phyloP scores from a whole-genome alignment of 2,113 vertebrate genomes.

The Telmatochromis bifrenatus region DNA sequence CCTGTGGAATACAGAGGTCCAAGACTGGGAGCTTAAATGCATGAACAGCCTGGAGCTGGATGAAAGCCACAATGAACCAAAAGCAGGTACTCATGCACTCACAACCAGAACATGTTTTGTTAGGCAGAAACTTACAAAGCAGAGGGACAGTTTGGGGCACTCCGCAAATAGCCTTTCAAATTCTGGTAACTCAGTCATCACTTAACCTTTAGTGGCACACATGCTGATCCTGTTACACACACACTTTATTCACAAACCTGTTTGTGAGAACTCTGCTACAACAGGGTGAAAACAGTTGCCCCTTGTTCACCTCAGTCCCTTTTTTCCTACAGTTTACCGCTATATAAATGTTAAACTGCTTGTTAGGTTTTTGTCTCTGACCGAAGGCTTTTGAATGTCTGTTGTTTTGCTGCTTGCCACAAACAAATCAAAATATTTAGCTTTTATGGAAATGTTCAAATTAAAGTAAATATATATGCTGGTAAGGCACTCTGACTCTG shows the following conservation, averaged over 20 bases:
- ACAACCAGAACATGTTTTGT: background rate
- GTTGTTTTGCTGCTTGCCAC: background rate
- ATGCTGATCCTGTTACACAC: background rate
- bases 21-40: slow-evolving; percentile 72
- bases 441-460: background rate
- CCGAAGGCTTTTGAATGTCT: background rate
- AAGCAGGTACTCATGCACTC: slow-evolving; percentile 7
- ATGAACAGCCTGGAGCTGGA: slow-evolving; percentile 70
- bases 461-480: background rate
- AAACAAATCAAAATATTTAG: background rate
- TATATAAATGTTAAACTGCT: background rate
- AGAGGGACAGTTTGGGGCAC: background rate
- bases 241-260: background rate
- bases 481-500: background rate
- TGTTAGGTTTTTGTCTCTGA: background rate
- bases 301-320: background rate
- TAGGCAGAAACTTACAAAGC: background rate
- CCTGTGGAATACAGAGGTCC: slow-evolving; percentile 66
- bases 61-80: slow-evolving; percentile 13
- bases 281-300: background rate
- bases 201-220: slow-evolving; percentile 28
- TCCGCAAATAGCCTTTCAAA: background rate
- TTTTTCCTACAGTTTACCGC: background rate
- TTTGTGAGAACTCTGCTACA: background rate
- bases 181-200: background rate